Conservation (phyloP, 2,113 vertebrate species). For the Apodemus sylvaticus region DNA sequence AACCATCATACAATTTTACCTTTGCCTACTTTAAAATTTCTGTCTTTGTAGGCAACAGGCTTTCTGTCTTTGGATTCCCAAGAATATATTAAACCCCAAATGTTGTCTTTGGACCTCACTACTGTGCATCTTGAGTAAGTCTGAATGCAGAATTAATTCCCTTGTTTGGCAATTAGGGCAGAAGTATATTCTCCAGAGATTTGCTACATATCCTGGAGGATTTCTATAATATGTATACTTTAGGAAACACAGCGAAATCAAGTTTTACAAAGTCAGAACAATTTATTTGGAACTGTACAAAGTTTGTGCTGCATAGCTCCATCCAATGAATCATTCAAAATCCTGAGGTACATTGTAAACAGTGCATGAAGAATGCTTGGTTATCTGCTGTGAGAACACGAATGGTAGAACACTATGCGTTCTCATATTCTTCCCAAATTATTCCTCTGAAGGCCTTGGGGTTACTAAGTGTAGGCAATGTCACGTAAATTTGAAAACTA, state of each 20-base stretch:
- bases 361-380: neutral
- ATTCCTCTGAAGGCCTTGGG: neutral
- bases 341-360: neutral
- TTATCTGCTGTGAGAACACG: neutral
- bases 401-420: neutral
- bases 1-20: neutral
- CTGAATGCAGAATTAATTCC: constrained; percentile 35
- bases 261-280: constrained; percentile 38
- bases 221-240: neutral
- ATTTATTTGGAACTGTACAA: constrained; percentile 12
- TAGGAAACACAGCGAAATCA: constrained; percentile 21
- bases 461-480: neutral
- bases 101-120: neutral
- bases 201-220: constrained; percentile 21
- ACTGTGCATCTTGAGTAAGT: constrained; percentile 18
- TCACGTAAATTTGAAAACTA: neutral
- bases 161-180: constrained; percentile 55
- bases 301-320: neutral
- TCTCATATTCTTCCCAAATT: neutral
- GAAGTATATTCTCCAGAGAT: constrained; percentile 31
- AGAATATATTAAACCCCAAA: neutral
- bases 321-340: neutral
- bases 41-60: neutral
- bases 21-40: neutral
- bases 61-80: neutral